These are phyloP conservation scores for Stenoptilia bipunctidactyla DNA, from an alignment of 2,888 invertebrate genomes.

Conservation along the genomic window DNA sequence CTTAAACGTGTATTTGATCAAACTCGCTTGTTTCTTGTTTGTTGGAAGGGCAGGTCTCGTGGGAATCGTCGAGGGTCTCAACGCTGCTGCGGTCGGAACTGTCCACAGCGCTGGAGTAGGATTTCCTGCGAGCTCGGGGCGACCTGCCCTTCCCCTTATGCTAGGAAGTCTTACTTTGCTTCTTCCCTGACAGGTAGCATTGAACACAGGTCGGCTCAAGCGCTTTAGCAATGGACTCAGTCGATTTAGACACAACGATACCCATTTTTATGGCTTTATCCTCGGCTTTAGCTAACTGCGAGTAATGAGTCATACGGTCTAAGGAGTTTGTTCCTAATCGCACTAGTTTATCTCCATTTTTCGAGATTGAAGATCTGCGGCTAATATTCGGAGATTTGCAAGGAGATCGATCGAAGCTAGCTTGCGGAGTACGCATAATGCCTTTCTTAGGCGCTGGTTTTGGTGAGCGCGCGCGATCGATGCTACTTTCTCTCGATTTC, in stretches of 20 bases:
- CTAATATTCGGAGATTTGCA: constrained; percentile 58
- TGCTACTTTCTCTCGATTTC: constrained; percentile 57
- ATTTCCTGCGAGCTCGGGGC: constrained; percentile 60
- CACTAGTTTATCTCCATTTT: constrained; percentile 49
- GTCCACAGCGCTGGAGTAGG: constrained; percentile 39
- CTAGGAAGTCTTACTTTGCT: constrained; percentile 73
- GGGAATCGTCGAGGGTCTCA: constrained; percentile 49
- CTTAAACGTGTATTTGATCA: constrained; percentile 74
- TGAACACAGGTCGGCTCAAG: constrained; percentile 82
- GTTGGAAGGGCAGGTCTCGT: constrained; percentile 46
- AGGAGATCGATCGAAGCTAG: constrained; percentile 61
- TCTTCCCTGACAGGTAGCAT: constrained; percentile 77
- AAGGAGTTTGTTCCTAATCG: constrained; percentile 60
- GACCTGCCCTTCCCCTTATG: constrained; percentile 77
- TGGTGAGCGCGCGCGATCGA: constrained; percentile 55
- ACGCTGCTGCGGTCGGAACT: constrained; percentile 60
- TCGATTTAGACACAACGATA: constrained; percentile 69
- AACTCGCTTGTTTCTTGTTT: constrained; percentile 41
- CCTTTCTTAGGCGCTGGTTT: constrained; percentile 64
- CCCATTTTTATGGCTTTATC: constrained; percentile 66
- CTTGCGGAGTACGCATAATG: constrained; percentile 64
- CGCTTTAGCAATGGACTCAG: constrained; percentile 64
- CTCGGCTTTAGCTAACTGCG: constrained; percentile 60
- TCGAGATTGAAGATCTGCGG: constrained; percentile 49
- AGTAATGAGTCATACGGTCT: constrained; percentile 60